Evolutionary conservation across 1,140 invertebrate species (phyloP), one percentile per base, ranked within the genome.

Genomic region (Pemphigus obesinymphae): DNA sequence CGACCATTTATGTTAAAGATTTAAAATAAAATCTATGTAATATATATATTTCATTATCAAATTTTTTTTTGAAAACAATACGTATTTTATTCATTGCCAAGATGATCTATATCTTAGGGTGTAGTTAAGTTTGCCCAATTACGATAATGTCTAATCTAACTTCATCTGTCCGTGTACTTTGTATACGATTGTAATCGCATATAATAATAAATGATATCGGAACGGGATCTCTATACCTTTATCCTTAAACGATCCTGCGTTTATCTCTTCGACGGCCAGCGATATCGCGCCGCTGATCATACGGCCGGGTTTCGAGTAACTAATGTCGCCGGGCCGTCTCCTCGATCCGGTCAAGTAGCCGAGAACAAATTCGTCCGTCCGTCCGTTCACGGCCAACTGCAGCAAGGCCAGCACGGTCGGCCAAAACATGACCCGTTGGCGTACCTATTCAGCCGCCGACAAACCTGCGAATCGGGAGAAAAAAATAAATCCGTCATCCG

Each of bases 251-350:
- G 82, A 34, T 7, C 83, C 82, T 17, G 48, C 26, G 82, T 86
- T 86, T 83, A 89, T 90, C 87, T 94, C 91, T 17, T 91, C 89
- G 2, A 93, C 89, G 15, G 96, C 95, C 83, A 95, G 89, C 1
- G 93, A 93, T 83, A 97, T 95, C 26, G 95, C 95, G 1, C 95
- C 96, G 82, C 92, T 93, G 83, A 93, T 92, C 53, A 89, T 89
- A 17, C 90, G 85, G 20, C 85, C 95, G 0, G 94, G 95, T 83
- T 92, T 89, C 61, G 91, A 89, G 86, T 96, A 96, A 84, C 92
- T 92, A 50, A 90, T 87, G 86, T 96, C 93, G 3, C 92, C 92
- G 11, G 90, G 91, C 55, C 89, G 88, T 58, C 94, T 87, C 84
- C 93, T 90, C 1, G 93, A 95, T 0, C 94, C 94, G 0, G 93